Evolutionary conservation across 2,113 vertebrate genomes (phyloP).

Genomic region (Axis porcinus): DNA sequence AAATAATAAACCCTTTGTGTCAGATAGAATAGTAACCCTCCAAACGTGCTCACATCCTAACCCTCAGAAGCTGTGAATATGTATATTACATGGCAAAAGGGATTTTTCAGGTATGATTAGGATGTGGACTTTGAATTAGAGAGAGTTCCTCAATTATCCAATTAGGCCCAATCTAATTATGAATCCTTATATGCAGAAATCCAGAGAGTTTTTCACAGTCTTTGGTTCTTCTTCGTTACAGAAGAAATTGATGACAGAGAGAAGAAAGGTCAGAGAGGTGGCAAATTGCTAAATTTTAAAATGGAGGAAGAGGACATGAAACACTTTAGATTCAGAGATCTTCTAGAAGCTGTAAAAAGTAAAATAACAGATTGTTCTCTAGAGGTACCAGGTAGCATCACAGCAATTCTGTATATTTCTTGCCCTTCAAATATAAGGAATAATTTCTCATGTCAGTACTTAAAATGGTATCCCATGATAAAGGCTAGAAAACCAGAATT

Average conservation of each 20-base stretch:
- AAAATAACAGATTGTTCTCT: background rate
- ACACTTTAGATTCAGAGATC: background rate
- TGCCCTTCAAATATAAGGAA: background rate
- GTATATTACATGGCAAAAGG: background rate
- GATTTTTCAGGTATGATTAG: background rate
- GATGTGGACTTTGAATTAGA: background rate
- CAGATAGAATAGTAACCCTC: background rate
- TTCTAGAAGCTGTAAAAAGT: background rate
- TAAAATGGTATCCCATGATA: background rate
- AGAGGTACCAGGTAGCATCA: background rate
- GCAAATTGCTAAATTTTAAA: background rate
- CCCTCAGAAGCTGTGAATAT: background rate
- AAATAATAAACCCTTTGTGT: background rate
- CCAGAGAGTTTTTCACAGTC: background rate
- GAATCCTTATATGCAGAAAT: background rate
- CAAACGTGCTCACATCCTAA: rapidly evolving
- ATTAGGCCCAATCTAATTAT: background rate
- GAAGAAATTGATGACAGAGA: background rate
- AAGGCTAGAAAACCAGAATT: background rate
- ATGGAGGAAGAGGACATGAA: background rate
- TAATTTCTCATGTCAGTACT: background rate
- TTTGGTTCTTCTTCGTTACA: background rate
- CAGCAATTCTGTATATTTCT: background rate
- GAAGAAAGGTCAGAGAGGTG: background rate
- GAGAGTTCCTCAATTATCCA: background rate